Base-by-base conservation (phyloP, 2,888 invertebrate species). In the Oithona nana region DNA sequence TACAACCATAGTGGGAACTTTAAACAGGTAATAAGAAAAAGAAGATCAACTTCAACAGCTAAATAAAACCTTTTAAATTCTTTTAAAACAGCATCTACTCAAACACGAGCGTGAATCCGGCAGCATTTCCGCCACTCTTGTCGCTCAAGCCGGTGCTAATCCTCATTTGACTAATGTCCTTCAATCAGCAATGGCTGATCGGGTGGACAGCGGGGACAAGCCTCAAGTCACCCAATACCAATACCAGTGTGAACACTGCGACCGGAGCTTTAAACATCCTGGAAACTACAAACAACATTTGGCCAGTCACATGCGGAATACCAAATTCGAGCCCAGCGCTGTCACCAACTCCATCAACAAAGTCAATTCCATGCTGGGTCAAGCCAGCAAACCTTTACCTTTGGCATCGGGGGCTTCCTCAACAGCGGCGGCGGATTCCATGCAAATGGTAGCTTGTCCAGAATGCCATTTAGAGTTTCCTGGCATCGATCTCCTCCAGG, bases 241-340 rank as follows among this genome's bases (percentile, higher is more conserved):
- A 31, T 62, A 62, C 26, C 56, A 54, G 31, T 62, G 62, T 28
- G 54, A 62, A n/a, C n/a, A 30, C 22, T 62, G 62, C 26, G 55
- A 31, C n/a, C 8, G 62, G 24, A 30, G 24, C 55, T 62, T 62
- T 28, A 62, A 62, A 30, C 62, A 62, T 24, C 62, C 62, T 11
- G 62, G 62, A 16, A 62, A 62, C 56, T 62, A 26, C 48, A 62
- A 62, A 26, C 62, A 62, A 20, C 62, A 62, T 39, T 49, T 62
- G 62, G 48, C 56, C 30, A 62, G 62, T 31, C 62, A 62, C 39
- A 54, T 39, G 28, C 29, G 62, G 8, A 39, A 39, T 16, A 39
- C 39, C 39, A 39, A 39, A 39, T 39, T 39, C 39, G 39, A 39
- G 39, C 39, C 39, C 8, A 39, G 39, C 39, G 6, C 39, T 16